Percentiles rank a stretch among this genome's conserved stretches.
These are phyloP conservation scores for Priocnemis perturbator DNA, from an alignment of 2,888 invertebrate species.

Conservation along the genomic window DNA sequence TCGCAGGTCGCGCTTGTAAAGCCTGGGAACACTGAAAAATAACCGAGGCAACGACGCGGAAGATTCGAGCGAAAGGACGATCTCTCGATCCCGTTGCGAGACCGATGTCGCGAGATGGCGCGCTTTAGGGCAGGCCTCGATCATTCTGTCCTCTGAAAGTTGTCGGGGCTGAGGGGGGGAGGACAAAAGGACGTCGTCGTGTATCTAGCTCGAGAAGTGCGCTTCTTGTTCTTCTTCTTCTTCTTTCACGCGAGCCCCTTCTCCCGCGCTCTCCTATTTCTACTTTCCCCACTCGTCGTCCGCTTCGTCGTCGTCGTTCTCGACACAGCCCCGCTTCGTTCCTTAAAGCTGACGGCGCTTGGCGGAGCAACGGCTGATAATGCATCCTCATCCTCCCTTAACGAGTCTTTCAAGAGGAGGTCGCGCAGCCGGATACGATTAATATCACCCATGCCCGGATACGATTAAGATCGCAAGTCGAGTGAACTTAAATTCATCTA, in stretches of 20 bases:
- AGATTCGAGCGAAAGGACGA: constrained; percentile 44
- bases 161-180: no score
- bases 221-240: no score
- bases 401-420: constrained; percentile 30
- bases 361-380: constrained; percentile 17
- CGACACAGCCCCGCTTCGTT: constrained; percentile 4
- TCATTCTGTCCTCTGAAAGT: no score
- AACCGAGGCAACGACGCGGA: constrained; percentile 40
- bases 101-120: constrained; percentile 9
- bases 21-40: constrained; percentile 45
- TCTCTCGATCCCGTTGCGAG: constrained; percentile 20
- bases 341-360: constrained; percentile 32
- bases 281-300: no score
- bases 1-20: constrained; percentile 14
- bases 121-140: no score
- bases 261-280: neutral
- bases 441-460: constrained; percentile 34
- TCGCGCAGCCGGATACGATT: constrained; percentile 37
- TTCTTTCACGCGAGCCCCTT: neutral
- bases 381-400: constrained; percentile 25
- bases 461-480: constrained; percentile 45
- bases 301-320: no score
- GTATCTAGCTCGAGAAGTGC: no score
- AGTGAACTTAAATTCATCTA: constrained; percentile 45
- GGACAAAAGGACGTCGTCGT: no score